phyloP scores from a whole-genome alignment of 2,113 vertebrate genomes.

The Meleagris gallopavo region DNA sequence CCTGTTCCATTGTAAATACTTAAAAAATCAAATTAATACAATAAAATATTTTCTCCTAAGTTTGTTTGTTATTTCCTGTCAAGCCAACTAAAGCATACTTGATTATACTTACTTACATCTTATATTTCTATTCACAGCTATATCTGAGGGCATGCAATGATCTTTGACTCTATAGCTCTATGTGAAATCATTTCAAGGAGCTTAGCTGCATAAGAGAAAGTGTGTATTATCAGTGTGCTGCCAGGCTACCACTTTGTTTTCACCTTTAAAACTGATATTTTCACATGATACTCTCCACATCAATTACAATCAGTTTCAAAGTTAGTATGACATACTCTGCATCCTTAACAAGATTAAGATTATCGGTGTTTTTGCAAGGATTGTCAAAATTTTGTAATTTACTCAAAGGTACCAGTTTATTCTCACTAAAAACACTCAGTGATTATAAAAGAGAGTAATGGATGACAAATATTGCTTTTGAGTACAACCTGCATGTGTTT shows the following conservation, averaged over 20 bases:
- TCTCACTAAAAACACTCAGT: not conserved
- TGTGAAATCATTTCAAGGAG: not conserved
- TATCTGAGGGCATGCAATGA: not conserved
- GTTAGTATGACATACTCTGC: not conserved
- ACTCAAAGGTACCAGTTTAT: rapidly evolving
- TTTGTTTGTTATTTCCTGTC: not conserved
- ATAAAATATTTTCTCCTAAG: not conserved
- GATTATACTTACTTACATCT: not conserved
- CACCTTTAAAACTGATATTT: not conserved
- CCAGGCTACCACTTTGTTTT: not conserved
- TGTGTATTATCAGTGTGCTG: not conserved
- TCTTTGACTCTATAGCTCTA: not conserved
- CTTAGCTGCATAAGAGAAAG: not conserved
- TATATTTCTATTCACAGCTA: not conserved
- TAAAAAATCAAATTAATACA: not conserved
- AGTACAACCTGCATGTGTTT: not conserved
- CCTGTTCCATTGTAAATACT: not conserved
- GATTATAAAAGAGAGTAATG: not conserved
- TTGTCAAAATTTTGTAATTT: not conserved
- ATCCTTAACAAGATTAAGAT: not conserved
- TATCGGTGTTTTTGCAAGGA: not conserved
- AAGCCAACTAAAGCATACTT: not conserved
- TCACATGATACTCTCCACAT: not conserved
- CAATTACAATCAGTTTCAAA: not conserved
- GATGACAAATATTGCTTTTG: rapidly evolving